These are phyloP conservation scores for Perognathus longimembris DNA, from an alignment of 2,113 vertebrate species.

Conservation along the genomic window DNA sequence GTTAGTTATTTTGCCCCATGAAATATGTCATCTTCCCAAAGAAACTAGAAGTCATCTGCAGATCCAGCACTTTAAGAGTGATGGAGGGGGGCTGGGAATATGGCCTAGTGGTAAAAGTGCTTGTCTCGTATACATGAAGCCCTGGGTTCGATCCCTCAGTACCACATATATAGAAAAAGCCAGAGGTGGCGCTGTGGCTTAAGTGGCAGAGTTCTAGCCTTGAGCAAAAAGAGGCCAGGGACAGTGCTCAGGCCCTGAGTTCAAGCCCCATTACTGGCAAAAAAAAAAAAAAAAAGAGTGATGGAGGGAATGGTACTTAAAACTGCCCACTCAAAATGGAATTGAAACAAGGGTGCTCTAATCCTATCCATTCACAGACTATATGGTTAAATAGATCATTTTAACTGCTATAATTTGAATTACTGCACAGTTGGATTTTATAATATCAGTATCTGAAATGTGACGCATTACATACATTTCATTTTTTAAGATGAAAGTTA, in stretches of 20 bases:
- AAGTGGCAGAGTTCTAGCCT: no score
- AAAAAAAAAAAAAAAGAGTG: no score
- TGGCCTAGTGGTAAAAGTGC: no score
- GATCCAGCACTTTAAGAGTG: neutral
- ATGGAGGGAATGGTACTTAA: neutral
- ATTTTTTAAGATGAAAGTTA: conserved; percentile 44
- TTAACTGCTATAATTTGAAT: conserved; percentile 18
- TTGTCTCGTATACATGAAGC: no score
- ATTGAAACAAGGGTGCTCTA: neutral
- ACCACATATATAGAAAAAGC: no score
- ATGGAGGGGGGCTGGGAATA: no score
- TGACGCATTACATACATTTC: neutral
- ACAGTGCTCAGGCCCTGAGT: no score
- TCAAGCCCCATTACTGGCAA: no score
- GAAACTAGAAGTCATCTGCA: neutral
- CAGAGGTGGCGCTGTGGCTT: no score
- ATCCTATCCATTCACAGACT: neutral
- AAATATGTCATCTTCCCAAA: neutral
- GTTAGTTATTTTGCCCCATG: neutral
- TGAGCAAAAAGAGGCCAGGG: no score
- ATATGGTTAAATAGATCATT: neutral
- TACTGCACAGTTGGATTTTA: neutral
- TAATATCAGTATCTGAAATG: conserved; percentile 21
- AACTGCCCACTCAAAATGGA: neutral
- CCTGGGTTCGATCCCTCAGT: no score